Evolutionary conservation across 1,140 invertebrate genomes (phyloP).

Genomic region (Ceratina japonica): DNA sequence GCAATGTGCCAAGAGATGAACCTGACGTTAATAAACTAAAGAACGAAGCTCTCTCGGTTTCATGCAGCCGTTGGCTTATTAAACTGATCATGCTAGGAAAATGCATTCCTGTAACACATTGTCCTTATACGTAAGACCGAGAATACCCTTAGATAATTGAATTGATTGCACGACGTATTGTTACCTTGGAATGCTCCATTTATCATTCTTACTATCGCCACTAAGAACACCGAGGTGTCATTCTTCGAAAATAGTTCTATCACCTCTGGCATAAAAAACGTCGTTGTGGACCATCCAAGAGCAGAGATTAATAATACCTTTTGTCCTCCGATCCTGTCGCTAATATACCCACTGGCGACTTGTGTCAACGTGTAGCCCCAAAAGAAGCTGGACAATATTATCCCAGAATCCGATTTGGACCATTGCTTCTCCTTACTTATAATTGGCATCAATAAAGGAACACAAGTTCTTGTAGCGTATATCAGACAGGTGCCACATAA

Average conservation of each 20-base stretch:
- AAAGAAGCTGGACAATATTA: conserved; percentile 87
- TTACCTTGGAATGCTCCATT: conserved; percentile 86
- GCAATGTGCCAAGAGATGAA: conserved; percentile 82
- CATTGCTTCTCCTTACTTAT: conserved; percentile 85
- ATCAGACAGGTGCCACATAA: conserved; percentile 84
- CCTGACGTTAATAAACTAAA: conserved; percentile 86
- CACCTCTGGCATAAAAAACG: conserved; percentile 85
- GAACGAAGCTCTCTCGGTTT: conserved; percentile 85
- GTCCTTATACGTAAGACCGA: conserved; percentile 17
- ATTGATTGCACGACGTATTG: background rate
- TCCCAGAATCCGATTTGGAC: conserved; percentile 87
- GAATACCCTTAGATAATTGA: background rate
- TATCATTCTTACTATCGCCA: conserved; percentile 82
- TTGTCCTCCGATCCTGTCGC: conserved; percentile 86
- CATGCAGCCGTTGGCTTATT: conserved; percentile 84
- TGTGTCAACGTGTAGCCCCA: conserved; percentile 89
- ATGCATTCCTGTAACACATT: conserved; percentile 81
- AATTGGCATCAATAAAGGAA: conserved; percentile 84
- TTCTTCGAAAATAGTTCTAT: conserved; percentile 81
- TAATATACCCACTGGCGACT: conserved; percentile 85
- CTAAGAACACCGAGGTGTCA: conserved; percentile 81
- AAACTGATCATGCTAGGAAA: conserved; percentile 88
- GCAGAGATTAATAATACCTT: conserved; percentile 83
- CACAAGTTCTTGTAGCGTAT: conserved; percentile 85
- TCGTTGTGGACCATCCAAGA: conserved; percentile 84